Base-by-base conservation (phyloP, 2,797 vertebrate species). In the Sebastes jordani region DNA sequence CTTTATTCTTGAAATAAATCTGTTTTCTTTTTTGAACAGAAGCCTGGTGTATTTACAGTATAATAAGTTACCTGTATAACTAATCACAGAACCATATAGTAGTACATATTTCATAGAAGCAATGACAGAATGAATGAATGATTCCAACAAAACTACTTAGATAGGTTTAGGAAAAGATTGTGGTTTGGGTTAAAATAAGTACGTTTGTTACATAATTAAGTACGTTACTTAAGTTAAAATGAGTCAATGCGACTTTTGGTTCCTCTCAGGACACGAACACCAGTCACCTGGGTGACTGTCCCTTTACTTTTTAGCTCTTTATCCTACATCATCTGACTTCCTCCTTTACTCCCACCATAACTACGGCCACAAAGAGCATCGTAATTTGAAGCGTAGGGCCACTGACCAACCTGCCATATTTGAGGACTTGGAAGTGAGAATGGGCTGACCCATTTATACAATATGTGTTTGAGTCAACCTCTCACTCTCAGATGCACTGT, bases 261-360 rank as follows among this genome's bases (percentile, higher is more conserved):
- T n/a, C 27, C 1, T 0, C 9, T 0, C 6, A 25, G 23, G 22
- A 59, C 56, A 18, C 25, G 2, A 9, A 56, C 11, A 25, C 11
- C 0, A 1, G 23, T 56, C 11, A 0, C 23, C 13, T 58, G 23
- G 22, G 55, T 58, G 23, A 56, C 2, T 1, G 25, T 59, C 56
- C 56, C 0, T 0, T 59, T 25, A 25, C 55, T 25, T 25, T 14
- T 2, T 14, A 3, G 23, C 7, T 16, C 11, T 25, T 14, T 27
- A 13, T 55, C 11, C 52, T 22, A 5, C 9, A 0, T 58, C 13
- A 18, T 0, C 7, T 7, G 7, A 20, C 27, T 29, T 29, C 16
- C 16, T 30, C 4, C 18, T 30, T 0, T 11, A n/a, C 59, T 62
- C 10, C 5, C 18, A 22, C 1, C 30, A n/a, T 11, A 5, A 10